Evolutionary conservation across 2,888 invertebrate genomes (phyloP).

Genomic region (Emmelina monodactyla): DNA sequence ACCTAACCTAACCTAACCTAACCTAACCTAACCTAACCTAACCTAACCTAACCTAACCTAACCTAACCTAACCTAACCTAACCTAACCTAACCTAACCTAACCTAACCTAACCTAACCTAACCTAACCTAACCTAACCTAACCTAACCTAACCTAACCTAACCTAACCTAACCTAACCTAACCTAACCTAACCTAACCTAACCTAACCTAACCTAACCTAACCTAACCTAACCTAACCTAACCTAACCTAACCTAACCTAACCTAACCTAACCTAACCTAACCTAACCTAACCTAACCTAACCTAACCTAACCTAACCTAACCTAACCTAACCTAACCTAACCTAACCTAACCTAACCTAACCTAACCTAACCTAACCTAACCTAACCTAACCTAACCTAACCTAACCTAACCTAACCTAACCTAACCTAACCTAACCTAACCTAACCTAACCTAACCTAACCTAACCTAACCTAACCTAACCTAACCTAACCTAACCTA

Average conservation of each 20-base stretch:
- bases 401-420: constrained; percentile 10
- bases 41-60: constrained; percentile 6
- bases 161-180: constrained; percentile 16
- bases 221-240: constrained; percentile 2
- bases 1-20: constrained; percentile 7
- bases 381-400: constrained; percentile 14
- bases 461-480: constrained; percentile 18
- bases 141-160: constrained; percentile 17
- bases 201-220: constrained; percentile 9
- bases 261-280: constrained; percentile 15
- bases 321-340: constrained; percentile 11
- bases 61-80: constrained; percentile 16
- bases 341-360: constrained; percentile 13
- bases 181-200: constrained; percentile 15
- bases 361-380: constrained; percentile 16
- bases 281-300: constrained; percentile 13
- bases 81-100: constrained; percentile 18
- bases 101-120: constrained; percentile 19
- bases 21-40: constrained; percentile 7
- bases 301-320: constrained; percentile 12
- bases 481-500: constrained; percentile 15
- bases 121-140: constrained; percentile 18
- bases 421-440: constrained; percentile 15
- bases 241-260: constrained; percentile 14
- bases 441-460: constrained; percentile 15